Evolutionary conservation across 92 coral and sea anemone species (phyloP), one percentile per base, ranked within the genome.

Genomic region (Pocillopora grandis): DNA sequence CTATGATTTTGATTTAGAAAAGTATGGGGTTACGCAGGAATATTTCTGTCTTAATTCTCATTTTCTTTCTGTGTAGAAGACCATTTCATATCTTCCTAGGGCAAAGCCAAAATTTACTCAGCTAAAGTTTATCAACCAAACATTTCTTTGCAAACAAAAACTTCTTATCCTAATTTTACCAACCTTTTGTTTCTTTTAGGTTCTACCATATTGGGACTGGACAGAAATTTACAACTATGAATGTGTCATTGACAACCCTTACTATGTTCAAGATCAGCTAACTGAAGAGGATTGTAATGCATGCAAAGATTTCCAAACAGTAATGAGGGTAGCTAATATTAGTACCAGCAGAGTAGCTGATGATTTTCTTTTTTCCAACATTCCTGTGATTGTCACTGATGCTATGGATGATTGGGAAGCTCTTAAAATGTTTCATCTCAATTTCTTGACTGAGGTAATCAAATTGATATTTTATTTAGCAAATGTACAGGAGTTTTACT

Each of bases 181-280:
- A 42, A 42, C 52, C 21, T 31, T 71, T 27, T 49, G 60, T 6
- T 58, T 14, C 8, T 31, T n/a, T 57, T 13, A 97, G 99, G 88
- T 86, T 33, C 87, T 97, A 16, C 99, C 98, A 0, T 97, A 94
- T 59, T 97, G 99, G 99, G 99, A 97, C 78, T 97, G 99, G 99
- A 89, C 92, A 23, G 85, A 74, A 18, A 87, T 89, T 33, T 97
- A 90, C 76, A 92, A 94, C 14, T 88, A 75, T 72, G 97, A 94
- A 9, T 97, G 99, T 82, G 15, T 94, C 36, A 85, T 97, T 74
- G 91, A 90, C 23, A 97, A 97, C 76, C 99, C 98, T 6, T 97
- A 94, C 66, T 86, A 52, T 80, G 88, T 80, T 42, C 83, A 89
- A 48, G 92, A 88, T 19, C 81, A 80, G n/a, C 13, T 97, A 19